phyloP scores from a whole-genome alignment of 2,888 invertebrate genomes.

The Operophtera brumata region DNA sequence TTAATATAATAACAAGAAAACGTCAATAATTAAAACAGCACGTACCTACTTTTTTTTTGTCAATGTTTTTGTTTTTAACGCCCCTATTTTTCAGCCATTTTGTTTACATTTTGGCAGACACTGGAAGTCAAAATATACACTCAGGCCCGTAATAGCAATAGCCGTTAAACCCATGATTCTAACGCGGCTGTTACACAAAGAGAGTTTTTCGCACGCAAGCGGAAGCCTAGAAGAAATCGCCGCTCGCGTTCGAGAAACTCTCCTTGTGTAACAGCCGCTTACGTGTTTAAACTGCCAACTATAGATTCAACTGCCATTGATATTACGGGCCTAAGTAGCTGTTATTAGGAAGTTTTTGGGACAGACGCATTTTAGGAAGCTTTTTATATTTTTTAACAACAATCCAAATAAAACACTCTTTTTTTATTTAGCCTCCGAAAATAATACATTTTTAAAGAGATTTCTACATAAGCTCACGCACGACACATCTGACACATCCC shows the following conservation, averaged over 20 bases:
- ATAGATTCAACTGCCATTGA: too few species aligned
- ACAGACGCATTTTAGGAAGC: not conserved
- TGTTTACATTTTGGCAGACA: constrained; percentile 7
- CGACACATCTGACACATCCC: not conserved
- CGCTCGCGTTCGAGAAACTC: too few species aligned
- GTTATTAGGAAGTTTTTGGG: constrained; percentile 6
- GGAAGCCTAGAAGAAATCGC: too few species aligned
- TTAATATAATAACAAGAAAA: not conserved
- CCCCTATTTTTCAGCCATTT: not conserved
- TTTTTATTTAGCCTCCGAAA: not conserved
- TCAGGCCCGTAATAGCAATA: too few species aligned
- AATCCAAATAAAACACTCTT: not conserved
- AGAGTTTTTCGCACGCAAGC: too few species aligned
- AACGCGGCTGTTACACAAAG: too few species aligned
- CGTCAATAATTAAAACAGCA: constrained; percentile 1
- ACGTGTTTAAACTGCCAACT: too few species aligned
- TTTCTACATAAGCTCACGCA: not conserved
- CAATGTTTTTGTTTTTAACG: not conserved
- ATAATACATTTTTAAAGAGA: not conserved
- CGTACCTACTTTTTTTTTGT: not conserved
- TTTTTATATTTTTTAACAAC: not conserved
- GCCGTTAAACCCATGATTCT: too few species aligned
- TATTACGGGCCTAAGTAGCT: too few species aligned
- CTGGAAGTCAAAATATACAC: not conserved
- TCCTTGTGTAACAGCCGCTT: too few species aligned